Evolutionary conservation across 2,113 vertebrate genomes (phyloP).

Genomic region (Gobius niger): DNA sequence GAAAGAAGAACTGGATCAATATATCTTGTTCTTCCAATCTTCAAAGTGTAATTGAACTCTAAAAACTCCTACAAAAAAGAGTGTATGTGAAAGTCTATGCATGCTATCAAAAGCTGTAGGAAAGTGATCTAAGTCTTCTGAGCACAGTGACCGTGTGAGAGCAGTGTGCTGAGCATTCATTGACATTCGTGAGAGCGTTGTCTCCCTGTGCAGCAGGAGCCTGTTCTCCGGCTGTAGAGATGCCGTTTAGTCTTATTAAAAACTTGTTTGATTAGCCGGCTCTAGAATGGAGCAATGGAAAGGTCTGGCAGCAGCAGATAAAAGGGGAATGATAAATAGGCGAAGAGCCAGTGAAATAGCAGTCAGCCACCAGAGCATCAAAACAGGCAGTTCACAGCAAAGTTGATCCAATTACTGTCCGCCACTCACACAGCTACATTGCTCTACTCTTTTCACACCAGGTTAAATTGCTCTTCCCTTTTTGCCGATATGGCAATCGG

Average conservation of each 20-base stretch:
- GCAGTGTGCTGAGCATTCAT: conserved; percentile 64
- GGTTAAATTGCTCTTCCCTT: conserved; percentile 93
- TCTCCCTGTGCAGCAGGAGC: conserved; percentile 59
- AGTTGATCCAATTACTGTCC: conserved; percentile 94
- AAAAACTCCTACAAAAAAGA: not conserved
- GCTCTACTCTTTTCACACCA: conserved; percentile 85
- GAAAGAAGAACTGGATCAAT: not conserved
- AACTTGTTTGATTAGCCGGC: conserved; percentile 87
- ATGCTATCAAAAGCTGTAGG: conserved; percentile 26
- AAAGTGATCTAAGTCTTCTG: conserved; percentile 58
- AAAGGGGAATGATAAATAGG: conserved; percentile 81
- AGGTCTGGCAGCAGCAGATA: conserved; percentile 89
- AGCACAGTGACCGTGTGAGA: conserved; percentile 59
- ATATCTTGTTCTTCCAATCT: not conserved
- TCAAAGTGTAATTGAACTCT: not conserved
- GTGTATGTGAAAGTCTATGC: not conserved
- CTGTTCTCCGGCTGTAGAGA: conserved; percentile 70
- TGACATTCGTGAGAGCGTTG: conserved; percentile 76
- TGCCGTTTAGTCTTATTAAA: conserved; percentile 85
- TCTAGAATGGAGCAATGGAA: conserved; percentile 80
- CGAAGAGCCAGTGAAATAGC: conserved; percentile 74
- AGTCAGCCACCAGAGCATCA: conserved; percentile 87
- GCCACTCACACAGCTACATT: conserved; percentile 81
- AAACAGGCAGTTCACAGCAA: conserved; percentile 83
- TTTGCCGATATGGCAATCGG: conserved; percentile 88